Conservation (phyloP, 2,888 invertebrate genomes). For the Monochamus alternatus region DNA sequence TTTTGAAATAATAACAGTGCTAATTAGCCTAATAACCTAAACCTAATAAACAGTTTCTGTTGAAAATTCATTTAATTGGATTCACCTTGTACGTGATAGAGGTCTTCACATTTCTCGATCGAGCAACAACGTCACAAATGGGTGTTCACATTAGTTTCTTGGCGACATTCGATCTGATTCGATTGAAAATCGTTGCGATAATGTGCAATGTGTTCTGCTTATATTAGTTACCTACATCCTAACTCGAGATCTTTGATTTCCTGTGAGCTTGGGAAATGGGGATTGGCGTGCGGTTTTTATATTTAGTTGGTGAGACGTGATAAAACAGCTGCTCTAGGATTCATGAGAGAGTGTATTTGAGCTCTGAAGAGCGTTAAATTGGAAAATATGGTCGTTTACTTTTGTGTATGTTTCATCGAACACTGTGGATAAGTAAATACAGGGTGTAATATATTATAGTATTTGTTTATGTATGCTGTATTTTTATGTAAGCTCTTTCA, state of each 20-base stretch:
- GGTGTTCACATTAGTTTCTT: constrained; percentile 34
- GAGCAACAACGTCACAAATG: constrained; percentile 32
- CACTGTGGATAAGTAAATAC: background rate
- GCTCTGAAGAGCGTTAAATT: constrained; percentile 1
- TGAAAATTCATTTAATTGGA: too few relatives aligned
- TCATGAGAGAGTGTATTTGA: constrained; percentile 2
- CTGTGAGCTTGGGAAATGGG: constrained; percentile 21
- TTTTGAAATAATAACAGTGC: too few relatives aligned
- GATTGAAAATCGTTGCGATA: constrained; percentile 29
- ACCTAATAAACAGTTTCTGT: too few relatives aligned
- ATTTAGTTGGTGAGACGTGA: constrained; percentile 18
- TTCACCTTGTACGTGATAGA: too few relatives aligned
- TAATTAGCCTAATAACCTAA: too few relatives aligned
- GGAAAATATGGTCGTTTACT: constrained; percentile 40
- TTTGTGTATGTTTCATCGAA: constrained; percentile 28
- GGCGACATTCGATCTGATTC: constrained; percentile 29
- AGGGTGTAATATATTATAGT: background rate
- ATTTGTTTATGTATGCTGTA: too few relatives aligned
- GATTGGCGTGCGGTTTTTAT: constrained; percentile 27
- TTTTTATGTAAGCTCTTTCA: too few relatives aligned
- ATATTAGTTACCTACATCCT: constrained; percentile 23
- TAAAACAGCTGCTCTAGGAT: background rate
- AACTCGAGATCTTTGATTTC: constrained; percentile 22
- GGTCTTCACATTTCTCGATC: background rate
- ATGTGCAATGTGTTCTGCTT: constrained; percentile 27